A percentile compares a stretch with the other conserved stretches of the same genome.
phyloP scores from a whole-genome alignment of 2,888 invertebrate genomes.

The Formica aserva region DNA sequence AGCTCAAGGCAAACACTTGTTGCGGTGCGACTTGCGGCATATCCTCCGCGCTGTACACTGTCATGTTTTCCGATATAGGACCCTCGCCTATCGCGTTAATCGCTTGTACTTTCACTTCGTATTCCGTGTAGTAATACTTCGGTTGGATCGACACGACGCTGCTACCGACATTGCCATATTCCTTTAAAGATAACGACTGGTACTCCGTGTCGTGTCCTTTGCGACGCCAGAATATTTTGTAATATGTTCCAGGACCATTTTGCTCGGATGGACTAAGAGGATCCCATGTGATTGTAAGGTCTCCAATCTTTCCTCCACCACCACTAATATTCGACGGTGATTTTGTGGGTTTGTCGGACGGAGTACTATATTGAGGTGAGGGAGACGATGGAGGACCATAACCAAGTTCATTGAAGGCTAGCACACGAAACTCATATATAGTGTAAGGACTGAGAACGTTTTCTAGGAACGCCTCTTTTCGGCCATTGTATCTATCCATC shows the following conservation, averaged over 20 bases:
- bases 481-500: constrained; percentile 91
- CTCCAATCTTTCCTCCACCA: constrained; percentile 98
- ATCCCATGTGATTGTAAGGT: constrained; percentile 96
- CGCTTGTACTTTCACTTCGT: constrained; percentile 94
- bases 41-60: constrained; percentile 95
- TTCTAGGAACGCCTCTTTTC: constrained; percentile 91
- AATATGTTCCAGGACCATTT: constrained; percentile 95
- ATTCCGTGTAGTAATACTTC: constrained; percentile 93
- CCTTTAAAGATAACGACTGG: constrained; percentile 90
- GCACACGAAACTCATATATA: constrained; percentile 95
- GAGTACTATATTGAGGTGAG: constrained; percentile 94
- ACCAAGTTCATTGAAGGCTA: constrained; percentile 95
- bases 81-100: constrained; percentile 93
- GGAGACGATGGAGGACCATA: constrained; percentile 93
- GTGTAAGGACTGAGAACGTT: constrained; percentile 94
- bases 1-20: constrained; percentile 91
- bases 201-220: constrained; percentile 91
- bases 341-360: constrained; percentile 92
- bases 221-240: constrained; percentile 95
- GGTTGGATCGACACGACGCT: constrained; percentile 92
- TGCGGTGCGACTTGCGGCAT: constrained; percentile 96
- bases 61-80: constrained; percentile 91
- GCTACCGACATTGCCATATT: constrained; percentile 92
- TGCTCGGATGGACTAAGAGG: constrained; percentile 92
- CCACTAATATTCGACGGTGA: constrained; percentile 94